A percentile compares a stretch with the other conserved stretches of the same genome.
These are phyloP conservation scores for Eilema caniola DNA, from an alignment of 2,888 invertebrate species.

Conservation along the genomic window DNA sequence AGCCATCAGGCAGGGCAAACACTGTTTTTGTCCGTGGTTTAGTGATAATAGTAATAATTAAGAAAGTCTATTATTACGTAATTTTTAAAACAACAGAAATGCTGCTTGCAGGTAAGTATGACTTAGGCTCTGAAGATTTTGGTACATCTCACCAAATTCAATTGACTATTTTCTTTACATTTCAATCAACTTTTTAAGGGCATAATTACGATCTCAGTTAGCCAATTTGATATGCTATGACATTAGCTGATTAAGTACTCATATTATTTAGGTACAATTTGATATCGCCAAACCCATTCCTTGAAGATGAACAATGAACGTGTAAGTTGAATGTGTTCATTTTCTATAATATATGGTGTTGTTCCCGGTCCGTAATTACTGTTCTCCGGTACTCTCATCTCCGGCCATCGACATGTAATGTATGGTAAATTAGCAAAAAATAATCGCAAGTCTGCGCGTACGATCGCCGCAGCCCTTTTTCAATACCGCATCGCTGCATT, in stretches of 20 bases:
- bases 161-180: too few relatives aligned
- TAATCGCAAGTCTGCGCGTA: constrained; percentile 61
- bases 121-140: too few relatives aligned
- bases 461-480: constrained; percentile 49
- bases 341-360: constrained; percentile 23
- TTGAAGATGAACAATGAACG: constrained; percentile 6
- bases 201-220: too few relatives aligned
- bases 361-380: constrained; percentile 39
- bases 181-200: too few relatives aligned
- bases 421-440: constrained; percentile 82
- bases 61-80: too few relatives aligned
- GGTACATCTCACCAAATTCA: too few relatives aligned
- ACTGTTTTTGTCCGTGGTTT: too few relatives aligned
- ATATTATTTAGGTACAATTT: neutral
- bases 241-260: neutral
- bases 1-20: too few relatives aligned
- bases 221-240: neutral
- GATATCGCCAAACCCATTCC: neutral
- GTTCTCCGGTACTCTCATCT: constrained; percentile 49
- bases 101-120: too few relatives aligned
- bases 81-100: too few relatives aligned
- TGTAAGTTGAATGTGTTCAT: constrained; percentile 12
- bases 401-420: constrained; percentile 61
- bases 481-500: constrained; percentile 46
- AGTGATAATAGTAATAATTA: too few relatives aligned